These are phyloP conservation scores for Leptarthrus brevirostris DNA, from an alignment of 2,888 invertebrate genomes.

Conservation along the genomic window DNA sequence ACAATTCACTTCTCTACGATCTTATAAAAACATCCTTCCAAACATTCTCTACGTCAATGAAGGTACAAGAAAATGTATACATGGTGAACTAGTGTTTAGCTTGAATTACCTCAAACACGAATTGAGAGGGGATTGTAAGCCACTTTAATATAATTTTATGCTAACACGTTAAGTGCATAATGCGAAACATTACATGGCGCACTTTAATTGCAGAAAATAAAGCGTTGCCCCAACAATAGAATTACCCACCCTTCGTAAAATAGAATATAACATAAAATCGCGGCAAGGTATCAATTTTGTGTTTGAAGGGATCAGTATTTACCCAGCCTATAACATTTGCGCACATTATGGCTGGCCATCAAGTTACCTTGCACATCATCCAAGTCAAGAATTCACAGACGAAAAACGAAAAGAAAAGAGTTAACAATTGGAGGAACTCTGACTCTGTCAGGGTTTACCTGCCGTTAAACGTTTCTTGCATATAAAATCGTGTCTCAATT, in stretches of 20 bases:
- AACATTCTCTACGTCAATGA: too few species aligned
- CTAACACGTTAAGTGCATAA: too few species aligned
- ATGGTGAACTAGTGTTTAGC: too few species aligned
- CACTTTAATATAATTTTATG: too few species aligned
- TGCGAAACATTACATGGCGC: too few species aligned
- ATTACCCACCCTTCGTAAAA: background rate
- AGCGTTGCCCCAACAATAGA: background rate
- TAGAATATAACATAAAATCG: background rate
- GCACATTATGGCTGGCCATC: too few species aligned
- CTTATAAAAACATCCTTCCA: too few species aligned
- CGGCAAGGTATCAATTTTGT: constrained; percentile 24
- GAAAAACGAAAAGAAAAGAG: constrained; percentile 20
- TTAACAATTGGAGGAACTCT: constrained; percentile 41
- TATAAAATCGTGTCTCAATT: constrained; percentile 54
- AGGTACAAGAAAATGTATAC: too few species aligned
- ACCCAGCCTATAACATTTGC: constrained; percentile 2
- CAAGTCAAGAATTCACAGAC: background rate
- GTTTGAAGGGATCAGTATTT: background rate
- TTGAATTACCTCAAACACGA: too few species aligned
- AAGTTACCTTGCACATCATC: background rate
- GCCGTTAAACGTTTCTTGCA: constrained; percentile 45
- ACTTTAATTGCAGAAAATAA: too few species aligned
- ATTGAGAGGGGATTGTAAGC: too few species aligned
- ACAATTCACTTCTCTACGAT: too few species aligned
- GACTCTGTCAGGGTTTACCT: constrained; percentile 20